phyloP scores from a whole-genome alignment of 2,888 invertebrate genomes.

The Metalampra italica region DNA sequence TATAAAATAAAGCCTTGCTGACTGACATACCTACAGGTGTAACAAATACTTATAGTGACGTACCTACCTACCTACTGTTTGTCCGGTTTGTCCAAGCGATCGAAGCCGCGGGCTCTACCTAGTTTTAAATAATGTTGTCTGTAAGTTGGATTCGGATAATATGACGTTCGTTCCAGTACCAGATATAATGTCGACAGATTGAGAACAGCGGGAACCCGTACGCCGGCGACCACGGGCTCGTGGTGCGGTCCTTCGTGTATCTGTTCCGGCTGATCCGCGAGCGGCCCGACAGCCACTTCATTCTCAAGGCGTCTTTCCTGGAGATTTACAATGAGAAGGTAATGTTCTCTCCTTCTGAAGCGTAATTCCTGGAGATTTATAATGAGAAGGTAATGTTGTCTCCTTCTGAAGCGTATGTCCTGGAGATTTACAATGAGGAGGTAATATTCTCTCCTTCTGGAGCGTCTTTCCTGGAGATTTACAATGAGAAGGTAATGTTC shows the following conservation, averaged over 20 bases:
- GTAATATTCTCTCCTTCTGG: too few species aligned
- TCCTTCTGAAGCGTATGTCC: slow-evolving; percentile 95
- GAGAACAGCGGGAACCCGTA: slow-evolving; percentile 81
- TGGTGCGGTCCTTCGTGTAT: slow-evolving; percentile 94
- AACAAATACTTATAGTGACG: too few species aligned
- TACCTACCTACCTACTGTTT: too few species aligned
- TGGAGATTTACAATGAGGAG: slow-evolving; percentile 98
- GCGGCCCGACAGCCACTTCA: slow-evolving; percentile 86
- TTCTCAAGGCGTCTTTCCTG: slow-evolving; percentile 94
- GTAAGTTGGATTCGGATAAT: too few species aligned
- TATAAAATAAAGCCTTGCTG: too few species aligned
- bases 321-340: slow-evolving; percentile 99
- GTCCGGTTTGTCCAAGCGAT: too few species aligned
- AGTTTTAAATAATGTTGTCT: too few species aligned
- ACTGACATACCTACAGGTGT: too few species aligned
- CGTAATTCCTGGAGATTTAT: slow-evolving; percentile 97
- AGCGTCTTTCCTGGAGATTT: slow-evolving; percentile 96
- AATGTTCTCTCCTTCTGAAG: too few species aligned
- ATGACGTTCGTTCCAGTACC: too few species aligned
- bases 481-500: slow-evolving; percentile 96
- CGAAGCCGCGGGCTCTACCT: too few species aligned
- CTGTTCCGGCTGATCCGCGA: slow-evolving; percentile 90
- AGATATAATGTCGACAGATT: slow-evolving; percentile 79
- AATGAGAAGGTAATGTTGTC: slow-evolving; percentile 96
- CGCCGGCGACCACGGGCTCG: slow-evolving; percentile 89